Conservation (phyloP, 1,140 invertebrate genomes). For the Zophobas atratus region DNA sequence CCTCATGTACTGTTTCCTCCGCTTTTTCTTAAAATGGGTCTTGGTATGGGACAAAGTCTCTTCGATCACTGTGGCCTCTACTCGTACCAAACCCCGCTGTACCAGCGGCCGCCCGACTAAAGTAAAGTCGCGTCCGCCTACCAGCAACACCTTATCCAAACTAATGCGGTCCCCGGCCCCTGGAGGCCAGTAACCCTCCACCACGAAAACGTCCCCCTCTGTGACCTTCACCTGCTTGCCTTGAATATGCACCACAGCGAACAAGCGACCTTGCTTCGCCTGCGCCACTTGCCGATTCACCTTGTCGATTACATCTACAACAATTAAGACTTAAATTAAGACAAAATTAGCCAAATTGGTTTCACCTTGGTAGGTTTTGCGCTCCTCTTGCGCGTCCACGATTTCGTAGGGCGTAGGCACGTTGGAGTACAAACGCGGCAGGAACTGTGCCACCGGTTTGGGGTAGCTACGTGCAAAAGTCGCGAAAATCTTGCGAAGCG, state of each 20-base stretch:
- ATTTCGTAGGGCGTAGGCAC: conserved; percentile 61
- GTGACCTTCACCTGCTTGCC: conserved; percentile 93
- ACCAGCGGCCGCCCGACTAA: conserved; percentile 87
- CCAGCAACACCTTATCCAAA: conserved; percentile 90
- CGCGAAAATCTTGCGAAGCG: conserved; percentile 15
- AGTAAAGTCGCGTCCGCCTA: conserved; percentile 89
- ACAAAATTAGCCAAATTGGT: conserved; percentile 11
- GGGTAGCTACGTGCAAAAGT: not conserved
- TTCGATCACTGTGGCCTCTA: conserved; percentile 91
- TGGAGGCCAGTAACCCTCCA: conserved; percentile 89
- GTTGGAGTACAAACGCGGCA: conserved; percentile 47
- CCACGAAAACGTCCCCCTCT: conserved; percentile 86
- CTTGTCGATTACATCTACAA: conserved; percentile 66
- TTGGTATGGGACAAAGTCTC: conserved; percentile 90
- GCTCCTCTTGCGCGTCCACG: conserved; percentile 56
- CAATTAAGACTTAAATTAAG: not conserved
- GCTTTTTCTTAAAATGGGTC: conserved; percentile 81
- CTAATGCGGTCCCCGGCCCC: conserved; percentile 86
- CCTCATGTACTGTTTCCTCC: conserved; percentile 83
- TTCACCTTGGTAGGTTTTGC: conserved; percentile 55
- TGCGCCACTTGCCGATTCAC: conserved; percentile 75
- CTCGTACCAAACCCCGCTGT: conserved; percentile 79
- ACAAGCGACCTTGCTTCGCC: conserved; percentile 79
- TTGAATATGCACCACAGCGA: conserved; percentile 87
- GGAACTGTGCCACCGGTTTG: too few relatives aligned